phyloP scores from a whole-genome alignment of 2,797 vertebrate species.

The Thaleichthys pacificus region DNA sequence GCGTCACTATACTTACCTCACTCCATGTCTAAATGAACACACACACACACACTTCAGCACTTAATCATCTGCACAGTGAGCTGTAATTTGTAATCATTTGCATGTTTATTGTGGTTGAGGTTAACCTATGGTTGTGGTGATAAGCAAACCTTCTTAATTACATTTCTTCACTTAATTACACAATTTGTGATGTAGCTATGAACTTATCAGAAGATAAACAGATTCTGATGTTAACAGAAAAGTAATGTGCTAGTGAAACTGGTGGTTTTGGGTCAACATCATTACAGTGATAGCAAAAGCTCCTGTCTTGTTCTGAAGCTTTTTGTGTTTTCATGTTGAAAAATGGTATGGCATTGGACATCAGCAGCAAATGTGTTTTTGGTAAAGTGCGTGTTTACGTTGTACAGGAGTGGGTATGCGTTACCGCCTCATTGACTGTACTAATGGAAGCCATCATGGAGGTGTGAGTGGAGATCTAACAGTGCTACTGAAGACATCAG shows the following conservation, averaged over 20 bases:
- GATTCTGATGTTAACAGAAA: too few species aligned
- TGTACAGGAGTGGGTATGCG: slow-evolving; percentile 18
- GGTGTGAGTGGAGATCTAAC: neutral
- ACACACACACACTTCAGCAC: neutral
- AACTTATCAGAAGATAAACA: too few species aligned
- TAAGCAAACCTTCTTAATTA: slow-evolving; percentile 8
- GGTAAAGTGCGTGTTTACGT: slow-evolving; percentile 28
- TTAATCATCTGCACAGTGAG: slow-evolving; percentile 1
- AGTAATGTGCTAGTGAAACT: neutral
- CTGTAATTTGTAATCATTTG: slow-evolving; percentile 28
- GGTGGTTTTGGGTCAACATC: slow-evolving; percentile 21
- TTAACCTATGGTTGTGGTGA: slow-evolving; percentile 7
- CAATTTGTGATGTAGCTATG: too few species aligned
- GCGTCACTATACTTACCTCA: slow-evolving; percentile 12
- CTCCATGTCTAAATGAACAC: slow-evolving; percentile 1
- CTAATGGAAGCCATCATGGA: slow-evolving; percentile 16
- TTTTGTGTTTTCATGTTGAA: slow-evolving; percentile 21
- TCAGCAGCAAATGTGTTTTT: slow-evolving; percentile 24
- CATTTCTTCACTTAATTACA: neutral
- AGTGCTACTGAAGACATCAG: neutral
- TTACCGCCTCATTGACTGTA: slow-evolving; percentile 21
- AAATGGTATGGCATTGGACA: neutral
- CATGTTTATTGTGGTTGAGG: slow-evolving; percentile 13
- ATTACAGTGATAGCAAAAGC: slow-evolving; percentile 14
- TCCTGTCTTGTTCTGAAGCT: slow-evolving; percentile 8